These are phyloP conservation scores for Junonia oenone DNA, from an alignment of 2,888 invertebrate genomes.

Conservation along the genomic window DNA sequence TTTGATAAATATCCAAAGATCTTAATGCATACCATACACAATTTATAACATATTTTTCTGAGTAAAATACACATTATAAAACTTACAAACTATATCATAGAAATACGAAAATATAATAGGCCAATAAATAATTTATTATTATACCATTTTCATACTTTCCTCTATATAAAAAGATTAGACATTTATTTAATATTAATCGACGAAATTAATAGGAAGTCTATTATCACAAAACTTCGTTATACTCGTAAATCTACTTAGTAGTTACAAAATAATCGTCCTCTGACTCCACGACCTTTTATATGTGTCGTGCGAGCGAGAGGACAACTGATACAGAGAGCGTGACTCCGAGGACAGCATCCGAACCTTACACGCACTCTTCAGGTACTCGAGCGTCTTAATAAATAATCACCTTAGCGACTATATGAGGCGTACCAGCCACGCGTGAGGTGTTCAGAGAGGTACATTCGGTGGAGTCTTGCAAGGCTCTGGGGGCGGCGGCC, in stretches of 20 bases:
- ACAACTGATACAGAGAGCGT: slow-evolving; percentile 37
- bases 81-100: background rate
- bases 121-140: slow-evolving; percentile 20
- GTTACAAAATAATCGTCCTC: slow-evolving; percentile 66
- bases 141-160: background rate
- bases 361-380: slow-evolving; percentile 59
- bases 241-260: slow-evolving; percentile 70
- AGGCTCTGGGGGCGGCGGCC: slow-evolving; percentile 72
- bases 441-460: slow-evolving; percentile 53
- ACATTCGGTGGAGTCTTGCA: slow-evolving; percentile 77
- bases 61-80: background rate
- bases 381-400: slow-evolving; percentile 73
- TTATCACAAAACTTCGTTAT: slow-evolving; percentile 44
- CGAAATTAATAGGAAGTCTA: slow-evolving; percentile 46
- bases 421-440: slow-evolving; percentile 26
- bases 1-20: slow-evolving; percentile 18
- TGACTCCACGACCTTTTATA: slow-evolving; percentile 36
- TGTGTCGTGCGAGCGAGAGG: slow-evolving; percentile 29
- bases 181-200: slow-evolving; percentile 39
- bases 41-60: background rate
- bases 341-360: slow-evolving; percentile 42
- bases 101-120: slow-evolving; percentile 7
- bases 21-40: slow-evolving; percentile 2
- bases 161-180: slow-evolving; percentile 15
- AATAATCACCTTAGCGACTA: slow-evolving; percentile 46